Conservation (phyloP, 2,113 vertebrate genomes). For the Psettodes erumei region DNA sequence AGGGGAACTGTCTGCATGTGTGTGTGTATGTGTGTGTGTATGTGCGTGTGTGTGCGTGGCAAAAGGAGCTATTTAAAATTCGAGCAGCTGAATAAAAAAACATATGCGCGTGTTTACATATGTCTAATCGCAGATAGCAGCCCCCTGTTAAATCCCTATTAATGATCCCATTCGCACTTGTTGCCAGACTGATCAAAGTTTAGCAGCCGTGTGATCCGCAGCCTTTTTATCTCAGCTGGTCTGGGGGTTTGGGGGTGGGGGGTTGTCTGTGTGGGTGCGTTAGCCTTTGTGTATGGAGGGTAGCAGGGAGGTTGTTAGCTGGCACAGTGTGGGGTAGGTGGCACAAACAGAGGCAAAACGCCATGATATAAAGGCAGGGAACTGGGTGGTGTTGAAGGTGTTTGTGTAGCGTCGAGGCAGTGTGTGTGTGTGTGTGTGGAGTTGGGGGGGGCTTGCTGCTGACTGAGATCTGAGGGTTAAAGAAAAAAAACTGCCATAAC, state of each 20-base stretch:
- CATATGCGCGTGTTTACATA: constrained; percentile 52
- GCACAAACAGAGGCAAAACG: constrained; percentile 65
- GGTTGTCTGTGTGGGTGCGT: constrained; percentile 12
- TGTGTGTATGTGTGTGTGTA: constrained; percentile 28
- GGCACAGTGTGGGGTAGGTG: constrained; percentile 70
- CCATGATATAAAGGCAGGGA: constrained; percentile 62
- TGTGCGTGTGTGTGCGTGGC: constrained; percentile 7
- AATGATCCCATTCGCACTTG: constrained; percentile 83
- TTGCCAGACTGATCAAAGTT: constrained; percentile 83
- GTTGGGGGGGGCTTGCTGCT: constrained; percentile 19
- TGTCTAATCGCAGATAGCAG: constrained; percentile 72
- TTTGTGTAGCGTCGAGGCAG: constrained; percentile 48
- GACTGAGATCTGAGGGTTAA: constrained; percentile 58
- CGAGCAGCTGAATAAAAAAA: constrained; percentile 36
- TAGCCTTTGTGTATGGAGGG: constrained; percentile 38
- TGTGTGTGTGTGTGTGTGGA: constrained; percentile 33
- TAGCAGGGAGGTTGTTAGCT: constrained; percentile 63
- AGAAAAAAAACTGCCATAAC: constrained; percentile 26
- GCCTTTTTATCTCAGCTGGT: constrained; percentile 76
- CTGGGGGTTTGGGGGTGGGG: constrained; percentile 20
- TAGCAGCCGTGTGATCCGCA: constrained; percentile 69
- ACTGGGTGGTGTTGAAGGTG: constrained; percentile 27
- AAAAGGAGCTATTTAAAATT: constrained; percentile 44
- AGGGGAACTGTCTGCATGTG: constrained; percentile 24
- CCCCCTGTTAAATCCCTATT: constrained; percentile 76